Conservation (phyloP, 92 coral and sea anemone species). For the Parazoanthus darwini region DNA sequence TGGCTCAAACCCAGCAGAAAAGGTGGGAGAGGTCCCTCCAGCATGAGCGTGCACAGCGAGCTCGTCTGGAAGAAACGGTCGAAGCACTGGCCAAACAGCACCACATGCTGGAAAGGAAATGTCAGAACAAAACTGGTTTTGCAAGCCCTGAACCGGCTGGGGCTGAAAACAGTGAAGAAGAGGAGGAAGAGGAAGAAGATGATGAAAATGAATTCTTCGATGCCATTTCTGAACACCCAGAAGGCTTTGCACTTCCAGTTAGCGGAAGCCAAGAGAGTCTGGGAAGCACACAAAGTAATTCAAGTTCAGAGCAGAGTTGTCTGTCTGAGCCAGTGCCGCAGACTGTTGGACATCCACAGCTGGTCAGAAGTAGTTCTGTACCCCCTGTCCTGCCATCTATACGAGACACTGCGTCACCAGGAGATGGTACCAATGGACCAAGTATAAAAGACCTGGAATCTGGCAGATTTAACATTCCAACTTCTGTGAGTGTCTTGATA, state of each 20-base stretch:
- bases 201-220: constrained; percentile 96
- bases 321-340: constrained; percentile 1
- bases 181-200: constrained; percentile 73
- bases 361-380: constrained; percentile 8
- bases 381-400: constrained; percentile 17
- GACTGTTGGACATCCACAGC: constrained; percentile 5
- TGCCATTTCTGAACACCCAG: constrained; percentile 96
- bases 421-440: background rate
- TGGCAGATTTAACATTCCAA: constrained; percentile 21
- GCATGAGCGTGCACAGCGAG: constrained; percentile 84
- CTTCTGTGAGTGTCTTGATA: constrained; percentile 24
- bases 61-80: constrained; percentile 92
- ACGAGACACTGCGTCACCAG: constrained; percentile 4
- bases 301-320: constrained; percentile 72
- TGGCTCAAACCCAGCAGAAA: constrained; percentile 97
- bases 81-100: constrained; percentile 96
- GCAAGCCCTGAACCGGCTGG: constrained; percentile 65
- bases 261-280: constrained; percentile 74
- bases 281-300: constrained; percentile 43
- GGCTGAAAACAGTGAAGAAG: constrained; percentile 59
- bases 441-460: background rate
- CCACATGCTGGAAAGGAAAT: constrained; percentile 82
- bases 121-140: constrained; percentile 66
- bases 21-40: constrained; percentile 85
- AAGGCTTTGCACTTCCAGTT: constrained; percentile 65